Percentiles rank a stretch among this genome's conserved stretches.
phyloP scores from a whole-genome alignment of 2,888 invertebrate genomes.

The Ophioninae sp. region DNA sequence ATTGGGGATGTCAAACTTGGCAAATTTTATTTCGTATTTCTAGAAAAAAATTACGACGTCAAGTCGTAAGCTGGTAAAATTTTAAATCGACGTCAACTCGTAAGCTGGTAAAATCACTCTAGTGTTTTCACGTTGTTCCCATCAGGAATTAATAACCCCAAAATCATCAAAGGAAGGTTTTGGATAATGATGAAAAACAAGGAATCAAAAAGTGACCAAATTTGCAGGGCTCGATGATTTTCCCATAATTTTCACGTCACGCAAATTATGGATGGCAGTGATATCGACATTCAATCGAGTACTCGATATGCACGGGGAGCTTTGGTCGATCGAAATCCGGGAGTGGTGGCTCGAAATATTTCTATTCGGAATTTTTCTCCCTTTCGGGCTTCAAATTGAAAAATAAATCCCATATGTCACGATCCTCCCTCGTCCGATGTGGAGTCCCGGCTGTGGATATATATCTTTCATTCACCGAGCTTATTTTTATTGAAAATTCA shows the following conservation, averaged over 20 bases:
- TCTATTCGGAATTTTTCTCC: constrained; percentile 5
- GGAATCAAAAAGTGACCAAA: too few species aligned
- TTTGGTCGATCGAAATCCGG: constrained; percentile 18
- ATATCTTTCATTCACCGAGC: constrained; percentile 57
- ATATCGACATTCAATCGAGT: neutral
- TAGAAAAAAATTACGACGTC: too few species aligned
- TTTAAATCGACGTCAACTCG: too few species aligned
- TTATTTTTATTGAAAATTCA: constrained; percentile 68
- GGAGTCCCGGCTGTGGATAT: constrained; percentile 26
- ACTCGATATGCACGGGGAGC: neutral
- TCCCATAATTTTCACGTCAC: neutral
- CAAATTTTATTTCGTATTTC: too few species aligned
- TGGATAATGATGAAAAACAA: too few species aligned
- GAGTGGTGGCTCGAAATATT: constrained; percentile 13
- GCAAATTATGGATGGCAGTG: neutral
- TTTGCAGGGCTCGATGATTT: neutral
- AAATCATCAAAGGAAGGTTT: too few species aligned
- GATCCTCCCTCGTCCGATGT: constrained; percentile 44
- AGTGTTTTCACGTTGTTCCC: too few species aligned
- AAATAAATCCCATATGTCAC: constrained; percentile 65
- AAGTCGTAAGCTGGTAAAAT: too few species aligned
- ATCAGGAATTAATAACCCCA: too few species aligned
- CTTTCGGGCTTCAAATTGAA: constrained; percentile 60
- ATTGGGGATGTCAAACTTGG: too few species aligned
- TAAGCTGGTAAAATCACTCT: too few species aligned